phyloP scores from a whole-genome alignment of 2,888 invertebrate species.

The Tromatobia lineatoria region DNA sequence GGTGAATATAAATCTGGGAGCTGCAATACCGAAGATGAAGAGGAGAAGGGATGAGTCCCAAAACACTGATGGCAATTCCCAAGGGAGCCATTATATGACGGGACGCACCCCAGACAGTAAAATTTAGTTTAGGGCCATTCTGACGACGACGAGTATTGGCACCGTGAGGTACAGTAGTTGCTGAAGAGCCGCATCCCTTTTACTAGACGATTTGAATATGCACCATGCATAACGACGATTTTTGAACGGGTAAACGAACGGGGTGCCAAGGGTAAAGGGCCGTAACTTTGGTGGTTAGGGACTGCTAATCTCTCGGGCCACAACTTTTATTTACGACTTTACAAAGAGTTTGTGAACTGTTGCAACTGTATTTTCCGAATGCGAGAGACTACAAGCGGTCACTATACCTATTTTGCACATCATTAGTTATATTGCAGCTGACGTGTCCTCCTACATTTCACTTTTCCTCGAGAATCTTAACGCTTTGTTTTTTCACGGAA shows the following conservation, averaged over 20 bases:
- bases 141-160: constrained; percentile 27
- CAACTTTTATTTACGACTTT: constrained; percentile 77
- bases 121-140: constrained; percentile 74
- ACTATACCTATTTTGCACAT: constrained; percentile 10
- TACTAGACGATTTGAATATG: constrained; percentile 36
- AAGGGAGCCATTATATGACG: constrained; percentile 69
- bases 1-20: constrained; percentile 67
- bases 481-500: neutral
- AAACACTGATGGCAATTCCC: constrained; percentile 38
- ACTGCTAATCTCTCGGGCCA: constrained; percentile 74
- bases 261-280: constrained; percentile 66
- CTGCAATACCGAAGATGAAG: constrained; percentile 12
- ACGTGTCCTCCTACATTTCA: constrained; percentile 32
- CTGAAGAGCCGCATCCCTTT: constrained; percentile 58
- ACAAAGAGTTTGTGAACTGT: constrained; percentile 57
- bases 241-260: constrained; percentile 37
- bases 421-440: constrained; percentile 54
- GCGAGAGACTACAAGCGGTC: constrained; percentile 11
- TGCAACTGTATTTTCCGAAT: constrained; percentile 51
- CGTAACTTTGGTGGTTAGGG: constrained; percentile 77
- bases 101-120: constrained; percentile 59
- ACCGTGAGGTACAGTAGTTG: constrained; percentile 2
- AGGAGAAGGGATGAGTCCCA: neutral
- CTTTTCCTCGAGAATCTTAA: neutral
- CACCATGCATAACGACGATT: constrained; percentile 22